Evolutionary conservation across 2,113 vertebrate genomes (phyloP), one percentile per base, ranked within the genome.

Genomic region (Melanotaenia duboulayi): DNA sequence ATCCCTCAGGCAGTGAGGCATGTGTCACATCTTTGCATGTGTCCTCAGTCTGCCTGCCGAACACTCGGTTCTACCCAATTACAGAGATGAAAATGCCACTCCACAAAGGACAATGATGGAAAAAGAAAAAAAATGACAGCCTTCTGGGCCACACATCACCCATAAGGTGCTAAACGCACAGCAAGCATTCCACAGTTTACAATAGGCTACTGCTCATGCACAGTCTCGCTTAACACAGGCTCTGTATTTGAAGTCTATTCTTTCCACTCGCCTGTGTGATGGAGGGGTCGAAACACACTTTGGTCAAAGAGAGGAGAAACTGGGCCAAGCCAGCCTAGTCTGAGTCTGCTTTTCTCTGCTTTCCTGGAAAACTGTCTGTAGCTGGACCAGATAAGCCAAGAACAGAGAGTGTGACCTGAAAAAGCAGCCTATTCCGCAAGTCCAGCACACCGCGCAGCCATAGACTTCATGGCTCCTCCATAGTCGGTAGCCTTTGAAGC

Each of bases 301-400:
- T 66, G 81, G 84, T 84, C 70, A 81, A 48, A 71, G 44, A 40
- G 50, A 28, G 49, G 48, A 74, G 74, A 82, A 88, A 87, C 75
- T 59, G 71, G 79, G 85, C 78, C 80, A 88, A 80, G 79, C 66
- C 66, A 65, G 57, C 66, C 74, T 84, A 44, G 67, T 71, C 25
- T 22, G 7, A 70, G 54, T 77, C 55, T 71, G 63, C 78, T 71
- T 85, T 81, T 56, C 82, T 72, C 69, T 2, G 60, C 80, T 82
- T 91, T 90, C 83, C 86, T 84, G 85, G 81, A 89, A 90, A 86
- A 83, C 54, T 39, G 78, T 87, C 83, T 83, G 87, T 88, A 88
- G 89, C 83, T 80, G 79, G 81, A 82, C 83, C 86, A 90, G 92
- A 93, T 91, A 91, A 90, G 91, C 83, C 83, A 74, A 77, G 85